Percentiles rank a stretch among this genome's conserved stretches.
phyloP scores from a whole-genome alignment of 1,140 invertebrate genomes.

The Phymorhynchus buccinoides region DNA sequence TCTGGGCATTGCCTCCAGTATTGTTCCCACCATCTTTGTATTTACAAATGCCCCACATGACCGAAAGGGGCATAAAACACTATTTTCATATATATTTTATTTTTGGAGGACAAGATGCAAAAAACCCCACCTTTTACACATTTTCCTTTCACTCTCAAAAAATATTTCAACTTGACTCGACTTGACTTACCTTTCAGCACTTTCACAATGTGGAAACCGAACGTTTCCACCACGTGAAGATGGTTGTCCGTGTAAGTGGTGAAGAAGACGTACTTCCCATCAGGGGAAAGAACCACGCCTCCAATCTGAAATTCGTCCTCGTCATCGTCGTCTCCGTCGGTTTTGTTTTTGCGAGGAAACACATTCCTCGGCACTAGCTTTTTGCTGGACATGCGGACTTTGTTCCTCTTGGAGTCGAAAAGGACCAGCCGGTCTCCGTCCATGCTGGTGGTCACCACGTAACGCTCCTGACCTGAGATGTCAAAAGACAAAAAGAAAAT shows the following conservation, averaged over 20 bases:
- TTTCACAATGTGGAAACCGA: not conserved
- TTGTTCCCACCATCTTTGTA: too few relatives aligned
- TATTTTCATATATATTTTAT: too few relatives aligned
- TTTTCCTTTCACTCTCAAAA: too few relatives aligned
- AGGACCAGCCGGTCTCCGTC: not conserved
- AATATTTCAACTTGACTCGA: not conserved
- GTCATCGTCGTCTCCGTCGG: not conserved
- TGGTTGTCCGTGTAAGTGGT: not conserved
- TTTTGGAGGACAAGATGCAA: too few relatives aligned
- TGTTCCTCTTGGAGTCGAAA: not conserved
- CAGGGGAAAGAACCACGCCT: not conserved
- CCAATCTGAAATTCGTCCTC: not conserved
- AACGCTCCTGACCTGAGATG: too few relatives aligned
- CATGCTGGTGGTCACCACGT: not conserved
- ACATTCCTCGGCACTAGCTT: not conserved
- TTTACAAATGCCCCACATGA: too few relatives aligned
- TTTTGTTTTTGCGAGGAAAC: not conserved
- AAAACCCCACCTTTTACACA: too few relatives aligned
- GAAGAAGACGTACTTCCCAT: not conserved
- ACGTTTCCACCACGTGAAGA: not conserved
- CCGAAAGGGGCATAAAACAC: too few relatives aligned
- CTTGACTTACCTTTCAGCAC: not conserved
- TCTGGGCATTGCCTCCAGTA: too few relatives aligned
- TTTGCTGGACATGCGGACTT: not conserved
- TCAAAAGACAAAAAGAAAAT: too few relatives aligned